phyloP scores from a whole-genome alignment of 2,797 vertebrate species.

The Dermochelys coriacea region DNA sequence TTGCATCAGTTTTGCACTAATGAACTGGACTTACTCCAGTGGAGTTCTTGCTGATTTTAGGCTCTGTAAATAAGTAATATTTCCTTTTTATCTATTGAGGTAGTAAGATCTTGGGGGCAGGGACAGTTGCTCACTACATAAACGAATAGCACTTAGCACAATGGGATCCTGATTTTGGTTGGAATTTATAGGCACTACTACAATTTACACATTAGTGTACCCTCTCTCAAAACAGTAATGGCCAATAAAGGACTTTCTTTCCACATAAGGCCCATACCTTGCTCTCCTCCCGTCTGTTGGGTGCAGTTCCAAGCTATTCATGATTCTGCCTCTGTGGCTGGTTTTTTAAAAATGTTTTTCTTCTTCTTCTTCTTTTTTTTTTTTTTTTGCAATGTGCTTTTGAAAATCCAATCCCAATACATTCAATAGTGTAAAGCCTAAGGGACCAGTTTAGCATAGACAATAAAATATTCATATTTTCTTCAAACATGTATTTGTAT shows the following conservation, averaged over 20 bases:
- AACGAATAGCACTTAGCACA: slow-evolving; percentile 50
- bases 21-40: slow-evolving; percentile 50
- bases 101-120: slow-evolving; percentile 40
- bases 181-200: slow-evolving; percentile 37
- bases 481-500: slow-evolving; percentile 76
- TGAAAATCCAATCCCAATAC: slow-evolving; percentile 45
- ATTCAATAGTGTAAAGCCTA: slow-evolving; percentile 55
- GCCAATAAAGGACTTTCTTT: slow-evolving; percentile 25
- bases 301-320: slow-evolving; percentile 11
- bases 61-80: slow-evolving; percentile 66
- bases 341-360: too few species aligned
- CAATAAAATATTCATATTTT: slow-evolving; percentile 69
- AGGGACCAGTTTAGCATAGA: slow-evolving; percentile 33
- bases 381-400: slow-evolving; percentile 18
- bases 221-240: slow-evolving; percentile 10
- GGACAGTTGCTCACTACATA: slow-evolving; percentile 35
- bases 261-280: slow-evolving; percentile 9
- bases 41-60: slow-evolving; percentile 30
- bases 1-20: slow-evolving; percentile 46
- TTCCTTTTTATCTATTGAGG: slow-evolving; percentile 67
- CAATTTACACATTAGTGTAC: neutral
- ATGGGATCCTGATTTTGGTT: slow-evolving; percentile 54
- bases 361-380: too few species aligned
- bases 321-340: neutral
- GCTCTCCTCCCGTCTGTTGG: slow-evolving; percentile 5